Evolutionary conservation across 2,797 vertebrate genomes (phyloP).

Genomic region (Odontamblyopus lacepedii): DNA sequence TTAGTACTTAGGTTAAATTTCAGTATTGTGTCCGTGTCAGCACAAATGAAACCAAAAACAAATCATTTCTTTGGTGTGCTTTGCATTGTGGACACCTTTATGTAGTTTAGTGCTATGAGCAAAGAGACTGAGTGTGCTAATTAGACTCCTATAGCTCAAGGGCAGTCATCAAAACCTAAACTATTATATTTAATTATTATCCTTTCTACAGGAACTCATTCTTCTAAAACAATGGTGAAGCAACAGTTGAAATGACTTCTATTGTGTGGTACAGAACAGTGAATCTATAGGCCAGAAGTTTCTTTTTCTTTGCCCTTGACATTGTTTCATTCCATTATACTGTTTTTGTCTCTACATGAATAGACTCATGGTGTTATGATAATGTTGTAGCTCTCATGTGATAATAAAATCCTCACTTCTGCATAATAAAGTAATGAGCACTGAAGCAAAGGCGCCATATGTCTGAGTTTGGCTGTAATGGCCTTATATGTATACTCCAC

Average conservation of each 20-base stretch:
- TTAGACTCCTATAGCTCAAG: not conserved
- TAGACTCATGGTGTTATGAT: not conserved
- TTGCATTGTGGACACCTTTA: not conserved
- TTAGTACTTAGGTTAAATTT: too few species aligned
- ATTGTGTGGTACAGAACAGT: not conserved
- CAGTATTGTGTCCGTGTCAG: too few species aligned
- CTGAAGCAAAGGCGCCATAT: slow-evolving; percentile 16
- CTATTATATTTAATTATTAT: not conserved
- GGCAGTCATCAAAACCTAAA: not conserved
- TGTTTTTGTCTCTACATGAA: not conserved
- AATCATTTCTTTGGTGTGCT: not conserved
- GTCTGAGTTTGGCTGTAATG: slow-evolving; percentile 9
- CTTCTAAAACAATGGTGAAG: not conserved
- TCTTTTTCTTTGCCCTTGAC: not conserved
- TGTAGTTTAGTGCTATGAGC: not conserved
- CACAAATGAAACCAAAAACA: too few species aligned
- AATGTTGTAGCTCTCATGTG: not conserved
- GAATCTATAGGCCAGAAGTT: not conserved
- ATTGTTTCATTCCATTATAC: not conserved
- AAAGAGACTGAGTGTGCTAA: not conserved
- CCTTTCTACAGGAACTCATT: not conserved
- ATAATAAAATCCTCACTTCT: not conserved
- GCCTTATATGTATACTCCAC: slow-evolving; percentile 14
- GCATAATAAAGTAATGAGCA: slow-evolving; percentile 14
- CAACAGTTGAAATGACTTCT: not conserved